Evolutionary conservation across 2,113 vertebrate genomes (phyloP).

Genomic region (Anolis sagrei): DNA sequence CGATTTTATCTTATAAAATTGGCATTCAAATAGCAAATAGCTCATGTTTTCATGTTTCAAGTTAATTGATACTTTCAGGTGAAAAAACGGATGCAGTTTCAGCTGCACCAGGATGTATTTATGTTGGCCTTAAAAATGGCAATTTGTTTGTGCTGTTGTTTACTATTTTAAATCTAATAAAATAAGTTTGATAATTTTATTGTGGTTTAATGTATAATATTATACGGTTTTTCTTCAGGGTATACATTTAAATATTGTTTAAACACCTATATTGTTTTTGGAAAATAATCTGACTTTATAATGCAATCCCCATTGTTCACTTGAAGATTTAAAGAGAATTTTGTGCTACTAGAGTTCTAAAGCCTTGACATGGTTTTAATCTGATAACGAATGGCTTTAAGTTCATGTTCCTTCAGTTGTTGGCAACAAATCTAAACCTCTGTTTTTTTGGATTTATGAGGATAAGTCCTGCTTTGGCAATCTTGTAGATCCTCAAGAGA

Average conservation of each 20-base stretch:
- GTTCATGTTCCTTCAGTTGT: constrained; percentile 90
- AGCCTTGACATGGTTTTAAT: constrained; percentile 94
- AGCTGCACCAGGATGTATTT: neutral
- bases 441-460: constrained; percentile 94
- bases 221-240: neutral
- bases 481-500: constrained; percentile 94
- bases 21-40: constrained; percentile 12
- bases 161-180: constrained; percentile 17
- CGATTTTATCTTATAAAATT: neutral
- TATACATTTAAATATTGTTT: neutral
- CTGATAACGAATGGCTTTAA: constrained; percentile 99
- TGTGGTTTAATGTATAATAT: constrained; percentile 27
- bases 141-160: neutral
- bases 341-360: constrained; percentile 78
- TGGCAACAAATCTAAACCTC: constrained; percentile 96
- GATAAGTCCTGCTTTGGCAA: constrained; percentile 99
- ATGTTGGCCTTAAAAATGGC: neutral
- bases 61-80: neutral
- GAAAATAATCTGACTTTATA: constrained; percentile 56
- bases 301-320: constrained; percentile 67
- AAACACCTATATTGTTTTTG: constrained; percentile 37
- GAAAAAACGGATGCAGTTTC: neutral
- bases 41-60: neutral
- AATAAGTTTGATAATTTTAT: constrained; percentile 13
- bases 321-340: constrained; percentile 71